Evolutionary conservation across 2,888 invertebrate species (phyloP).

Genomic region (Argyresthia goedartella): DNA sequence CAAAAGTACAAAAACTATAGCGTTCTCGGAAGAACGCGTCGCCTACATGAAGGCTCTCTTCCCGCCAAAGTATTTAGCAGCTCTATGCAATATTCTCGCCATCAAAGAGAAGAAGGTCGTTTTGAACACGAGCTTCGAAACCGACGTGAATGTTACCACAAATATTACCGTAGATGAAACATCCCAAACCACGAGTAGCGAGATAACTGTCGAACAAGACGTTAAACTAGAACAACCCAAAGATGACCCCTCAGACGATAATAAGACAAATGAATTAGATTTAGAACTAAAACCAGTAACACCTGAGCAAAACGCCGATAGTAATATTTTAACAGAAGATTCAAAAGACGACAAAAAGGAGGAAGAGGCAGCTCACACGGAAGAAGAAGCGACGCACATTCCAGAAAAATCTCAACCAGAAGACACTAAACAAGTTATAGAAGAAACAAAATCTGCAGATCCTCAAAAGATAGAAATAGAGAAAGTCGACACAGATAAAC

Average conservation of each 20-base stretch:
- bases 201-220: conserved; percentile 44
- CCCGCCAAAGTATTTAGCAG: conserved; percentile 77
- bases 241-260: conserved; percentile 37
- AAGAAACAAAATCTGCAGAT: conserved; percentile 31
- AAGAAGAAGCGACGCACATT: background rate
- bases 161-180: conserved; percentile 54
- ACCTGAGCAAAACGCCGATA: conserved; percentile 29
- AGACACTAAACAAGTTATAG: conserved; percentile 10
- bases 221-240: conserved; percentile 42
- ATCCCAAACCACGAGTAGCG: conserved; percentile 35
- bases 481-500: conserved; percentile 29
- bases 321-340: conserved; percentile 32
- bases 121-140: conserved; percentile 73
- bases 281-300: conserved; percentile 31
- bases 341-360: conserved; percentile 27
- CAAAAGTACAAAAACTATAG: conserved; percentile 66
- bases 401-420: background rate
- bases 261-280: conserved; percentile 35
- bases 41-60: conserved; percentile 75
- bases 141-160: conserved; percentile 56
- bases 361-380: conserved; percentile 21
- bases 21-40: conserved; percentile 57
- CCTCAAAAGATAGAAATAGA: conserved; percentile 24
- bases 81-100: conserved; percentile 82
- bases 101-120: conserved; percentile 76